These are phyloP conservation scores for Linnaemya vulpina DNA, from an alignment of 2,888 invertebrate genomes.

Conservation along the genomic window DNA sequence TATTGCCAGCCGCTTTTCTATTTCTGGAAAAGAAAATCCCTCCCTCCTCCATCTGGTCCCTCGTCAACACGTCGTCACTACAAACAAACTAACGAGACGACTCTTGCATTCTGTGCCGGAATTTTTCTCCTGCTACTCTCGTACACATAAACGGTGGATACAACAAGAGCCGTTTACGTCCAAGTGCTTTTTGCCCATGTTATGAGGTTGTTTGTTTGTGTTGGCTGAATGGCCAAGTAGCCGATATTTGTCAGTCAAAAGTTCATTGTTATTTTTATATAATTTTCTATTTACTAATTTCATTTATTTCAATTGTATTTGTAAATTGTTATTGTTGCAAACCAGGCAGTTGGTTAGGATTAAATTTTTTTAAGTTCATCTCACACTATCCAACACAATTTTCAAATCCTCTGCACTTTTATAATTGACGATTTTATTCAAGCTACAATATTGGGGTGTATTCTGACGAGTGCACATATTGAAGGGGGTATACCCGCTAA, in stretches of 20 bases:
- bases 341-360: slow-evolving; percentile 12
- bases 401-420: no score
- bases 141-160: background rate
- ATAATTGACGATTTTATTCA: no score
- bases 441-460: no score
- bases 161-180: slow-evolving; percentile 15
- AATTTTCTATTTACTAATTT: slow-evolving; percentile 62
- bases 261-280: slow-evolving; percentile 80
- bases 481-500: no score
- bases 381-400: background rate
- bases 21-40: background rate
- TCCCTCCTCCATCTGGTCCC: background rate
- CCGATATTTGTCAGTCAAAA: slow-evolving; percentile 66
- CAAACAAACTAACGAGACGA: background rate
- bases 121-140: background rate
- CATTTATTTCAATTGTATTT: slow-evolving; percentile 65
- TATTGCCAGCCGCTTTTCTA: slow-evolving; percentile 34
- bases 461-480: no score
- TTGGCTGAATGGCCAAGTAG: slow-evolving; percentile 25
- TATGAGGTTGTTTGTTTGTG: slow-evolving; percentile 12
- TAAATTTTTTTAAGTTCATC: slow-evolving; percentile 1
- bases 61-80: background rate
- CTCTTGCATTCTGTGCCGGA: background rate
- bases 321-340: slow-evolving; percentile 34
- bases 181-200: slow-evolving; percentile 7